Conservation (phyloP, 2,888 invertebrate genomes). For the Anodontia alba region DNA sequence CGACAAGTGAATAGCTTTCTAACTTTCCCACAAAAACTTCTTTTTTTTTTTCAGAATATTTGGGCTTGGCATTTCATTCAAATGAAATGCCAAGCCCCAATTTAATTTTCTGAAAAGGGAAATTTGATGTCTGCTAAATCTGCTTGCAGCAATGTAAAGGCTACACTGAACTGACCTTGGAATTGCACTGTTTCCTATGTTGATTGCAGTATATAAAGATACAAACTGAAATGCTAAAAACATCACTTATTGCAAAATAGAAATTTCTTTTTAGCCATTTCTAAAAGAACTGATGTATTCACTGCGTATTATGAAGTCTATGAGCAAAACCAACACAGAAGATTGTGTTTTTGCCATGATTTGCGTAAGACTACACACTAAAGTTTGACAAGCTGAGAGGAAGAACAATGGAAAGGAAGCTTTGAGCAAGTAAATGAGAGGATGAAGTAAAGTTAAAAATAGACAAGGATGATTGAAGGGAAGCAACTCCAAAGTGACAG, state of each 20-base stretch:
- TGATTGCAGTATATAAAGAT: constrained; percentile 1
- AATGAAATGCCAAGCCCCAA: no score
- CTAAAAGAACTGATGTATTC: not conserved
- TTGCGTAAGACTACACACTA: not conserved
- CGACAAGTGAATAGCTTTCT: no score
- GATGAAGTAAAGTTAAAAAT: not conserved
- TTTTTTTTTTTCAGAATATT: no score
- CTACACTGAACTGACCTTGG: not conserved
- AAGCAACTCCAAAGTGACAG: constrained; percentile 5
- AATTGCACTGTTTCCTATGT: not conserved
- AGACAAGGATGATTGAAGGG: not conserved
- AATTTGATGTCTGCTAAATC: no score
- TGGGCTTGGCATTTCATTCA: no score
- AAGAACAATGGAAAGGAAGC: not conserved
- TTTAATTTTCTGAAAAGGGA: no score
- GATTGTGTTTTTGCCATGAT: not conserved
- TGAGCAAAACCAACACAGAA: no score
- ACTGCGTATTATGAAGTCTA: not conserved
- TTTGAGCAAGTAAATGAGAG: not conserved
- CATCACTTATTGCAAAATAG: not conserved
- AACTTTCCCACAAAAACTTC: no score
- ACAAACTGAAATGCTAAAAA: not conserved
- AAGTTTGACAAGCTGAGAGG: not conserved
- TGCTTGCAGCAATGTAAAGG: no score
- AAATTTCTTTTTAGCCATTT: not conserved